Percentiles rank a stretch among this genome's conserved stretches.
Conservation (phyloP, 1,140 invertebrate genomes). For the Temnothorax nylanderi region DNA sequence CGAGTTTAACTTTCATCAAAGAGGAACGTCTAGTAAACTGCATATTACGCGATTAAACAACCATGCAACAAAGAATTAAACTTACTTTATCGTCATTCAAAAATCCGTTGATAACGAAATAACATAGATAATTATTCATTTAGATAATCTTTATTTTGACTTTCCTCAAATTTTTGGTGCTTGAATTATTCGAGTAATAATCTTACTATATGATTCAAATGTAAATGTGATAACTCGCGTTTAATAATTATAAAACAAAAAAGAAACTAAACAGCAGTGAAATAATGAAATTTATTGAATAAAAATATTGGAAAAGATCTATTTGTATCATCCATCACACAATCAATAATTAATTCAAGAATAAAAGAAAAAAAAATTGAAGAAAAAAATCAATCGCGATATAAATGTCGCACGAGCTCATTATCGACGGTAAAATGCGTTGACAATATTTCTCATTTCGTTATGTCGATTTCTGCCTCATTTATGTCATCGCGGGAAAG, state of each 20-base stretch:
- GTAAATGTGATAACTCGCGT: neutral
- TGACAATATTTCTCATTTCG: neutral
- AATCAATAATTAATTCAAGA: neutral
- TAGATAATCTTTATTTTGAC: neutral
- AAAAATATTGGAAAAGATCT: neutral
- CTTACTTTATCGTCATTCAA: conserved; percentile 42
- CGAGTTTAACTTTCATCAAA: conserved; percentile 66
- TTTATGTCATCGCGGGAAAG: neutral
- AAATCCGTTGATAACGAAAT: neutral
- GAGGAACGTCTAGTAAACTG: conserved; percentile 40
- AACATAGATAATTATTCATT: neutral
- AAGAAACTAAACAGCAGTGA: neutral
- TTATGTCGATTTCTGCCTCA: neutral
- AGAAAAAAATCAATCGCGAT: neutral
- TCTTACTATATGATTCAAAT: neutral
- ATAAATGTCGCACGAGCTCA: neutral
- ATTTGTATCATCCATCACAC: neutral
- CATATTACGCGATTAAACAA: conserved; percentile 39
- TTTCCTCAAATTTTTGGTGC: neutral
- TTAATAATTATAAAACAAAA: neutral
- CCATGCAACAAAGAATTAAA: conserved; percentile 30
- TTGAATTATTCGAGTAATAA: neutral
- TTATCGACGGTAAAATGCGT: neutral
- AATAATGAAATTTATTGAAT: no score
- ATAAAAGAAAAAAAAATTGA: neutral